Percentiles rank a stretch among this genome's conserved stretches.
phyloP scores from a whole-genome alignment of 2,797 vertebrate genomes.

The Hafferia zeledoni region DNA sequence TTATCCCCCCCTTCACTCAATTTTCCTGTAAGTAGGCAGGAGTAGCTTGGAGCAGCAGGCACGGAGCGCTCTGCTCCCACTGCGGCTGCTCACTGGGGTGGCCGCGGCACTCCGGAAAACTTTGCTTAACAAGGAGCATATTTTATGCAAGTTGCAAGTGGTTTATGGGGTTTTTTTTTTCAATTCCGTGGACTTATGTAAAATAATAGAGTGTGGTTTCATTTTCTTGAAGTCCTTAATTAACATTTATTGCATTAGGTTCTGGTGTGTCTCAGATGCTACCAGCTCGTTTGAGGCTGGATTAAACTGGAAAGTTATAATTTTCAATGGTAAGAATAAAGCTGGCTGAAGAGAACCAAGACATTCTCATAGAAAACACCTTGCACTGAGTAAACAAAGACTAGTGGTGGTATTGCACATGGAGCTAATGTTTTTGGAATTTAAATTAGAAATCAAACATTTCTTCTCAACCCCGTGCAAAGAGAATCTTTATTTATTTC shows the following conservation, averaged over 20 bases:
- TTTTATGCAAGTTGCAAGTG: constrained; percentile 1
- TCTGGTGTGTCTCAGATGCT: background rate
- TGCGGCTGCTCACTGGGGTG: background rate
- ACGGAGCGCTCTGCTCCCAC: background rate
- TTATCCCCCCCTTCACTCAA: background rate
- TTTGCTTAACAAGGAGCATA: constrained; percentile 62
- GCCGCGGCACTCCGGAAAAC: constrained; percentile 32
- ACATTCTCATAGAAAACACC: constrained; percentile 40
- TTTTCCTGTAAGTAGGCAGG: constrained; percentile 48
- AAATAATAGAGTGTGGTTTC: background rate
- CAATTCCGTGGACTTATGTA: background rate
- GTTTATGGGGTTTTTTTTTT: background rate
- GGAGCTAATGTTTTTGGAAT: constrained; percentile 38
- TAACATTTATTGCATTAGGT: constrained; percentile 40
- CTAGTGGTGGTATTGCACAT: background rate
- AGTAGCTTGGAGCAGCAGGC: constrained; percentile 24
- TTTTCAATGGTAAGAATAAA: constrained; percentile 40
- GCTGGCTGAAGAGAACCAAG: constrained; percentile 5
- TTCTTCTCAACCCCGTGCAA: background rate
- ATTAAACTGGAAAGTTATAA: constrained; percentile 39
- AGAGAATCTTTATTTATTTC: background rate
- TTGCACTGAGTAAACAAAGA: constrained; percentile 64
- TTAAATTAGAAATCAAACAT: constrained; percentile 10
- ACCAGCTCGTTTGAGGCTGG: constrained; percentile 42
- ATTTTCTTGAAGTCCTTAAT: constrained; percentile 10